Percentiles rank a stretch among this genome's conserved stretches.
Evolutionary conservation across 2,113 vertebrate genomes (phyloP).

Genomic region (Monarcha castaneiventris): DNA sequence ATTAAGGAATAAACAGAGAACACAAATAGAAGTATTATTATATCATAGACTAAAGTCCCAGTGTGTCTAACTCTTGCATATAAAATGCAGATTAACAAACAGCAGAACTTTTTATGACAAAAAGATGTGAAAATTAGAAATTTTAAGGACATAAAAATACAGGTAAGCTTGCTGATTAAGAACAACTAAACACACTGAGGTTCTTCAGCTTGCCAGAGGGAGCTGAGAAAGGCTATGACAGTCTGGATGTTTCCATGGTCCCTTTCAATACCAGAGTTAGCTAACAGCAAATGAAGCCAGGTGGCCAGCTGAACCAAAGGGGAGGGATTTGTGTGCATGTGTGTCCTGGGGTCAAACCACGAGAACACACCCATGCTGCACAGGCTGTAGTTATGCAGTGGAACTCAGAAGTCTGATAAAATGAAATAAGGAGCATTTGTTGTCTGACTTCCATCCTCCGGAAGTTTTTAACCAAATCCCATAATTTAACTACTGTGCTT

Average conservation of each 20-base stretch:
- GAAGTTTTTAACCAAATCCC: constrained; percentile 16
- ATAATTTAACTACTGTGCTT: neutral
- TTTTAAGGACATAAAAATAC: neutral
- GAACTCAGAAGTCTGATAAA: neutral
- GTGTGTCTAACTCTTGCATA: neutral
- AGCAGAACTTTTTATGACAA: neutral
- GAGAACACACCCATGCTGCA: neutral
- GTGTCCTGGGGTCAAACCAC: rapidly evolving
- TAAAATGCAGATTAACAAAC: neutral
- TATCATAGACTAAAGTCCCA: neutral
- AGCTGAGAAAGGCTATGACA: neutral
- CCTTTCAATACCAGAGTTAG: neutral
- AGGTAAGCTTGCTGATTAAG: neutral
- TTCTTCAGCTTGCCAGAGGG: neutral
- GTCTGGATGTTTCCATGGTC: neutral
- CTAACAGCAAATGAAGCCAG: neutral
- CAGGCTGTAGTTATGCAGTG: rapidly evolving
- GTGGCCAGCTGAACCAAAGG: neutral
- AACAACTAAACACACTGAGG: neutral
- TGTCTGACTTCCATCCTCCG: neutral
- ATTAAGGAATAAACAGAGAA: neutral
- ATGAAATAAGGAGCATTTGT: neutral
- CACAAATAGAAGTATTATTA: neutral
- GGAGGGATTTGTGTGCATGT: neutral
- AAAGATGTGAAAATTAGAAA: neutral